Evolutionary conservation across 2,113 vertebrate genomes (phyloP).

Genomic region (Strix uralensis): DNA sequence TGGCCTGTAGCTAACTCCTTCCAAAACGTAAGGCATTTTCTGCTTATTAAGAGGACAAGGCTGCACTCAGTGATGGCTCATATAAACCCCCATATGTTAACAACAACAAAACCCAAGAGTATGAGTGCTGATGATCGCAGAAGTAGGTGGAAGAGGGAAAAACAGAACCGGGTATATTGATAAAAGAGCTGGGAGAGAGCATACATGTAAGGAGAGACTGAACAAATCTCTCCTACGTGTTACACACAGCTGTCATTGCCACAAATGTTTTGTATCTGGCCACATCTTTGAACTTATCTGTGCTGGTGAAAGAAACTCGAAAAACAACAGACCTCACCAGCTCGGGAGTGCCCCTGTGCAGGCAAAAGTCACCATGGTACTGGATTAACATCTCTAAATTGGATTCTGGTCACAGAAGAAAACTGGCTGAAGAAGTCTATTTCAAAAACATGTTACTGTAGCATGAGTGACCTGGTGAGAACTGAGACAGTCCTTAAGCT

Average conservation of each 20-base stretch:
- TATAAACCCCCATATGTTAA: neutral
- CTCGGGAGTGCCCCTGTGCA: neutral
- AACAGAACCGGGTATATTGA: neutral
- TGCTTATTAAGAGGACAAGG: neutral
- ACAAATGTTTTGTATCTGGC: neutral
- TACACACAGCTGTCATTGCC: neutral
- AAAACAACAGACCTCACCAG: neutral
- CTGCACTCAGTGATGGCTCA: neutral
- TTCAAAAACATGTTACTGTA: neutral
- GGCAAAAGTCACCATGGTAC: neutral
- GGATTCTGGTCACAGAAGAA: neutral
- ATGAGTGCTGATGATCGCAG: neutral
- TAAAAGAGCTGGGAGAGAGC: neutral
- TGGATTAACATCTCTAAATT: neutral
- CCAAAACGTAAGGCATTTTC: neutral
- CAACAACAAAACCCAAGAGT: neutral
- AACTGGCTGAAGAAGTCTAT: neutral
- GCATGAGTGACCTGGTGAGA: neutral
- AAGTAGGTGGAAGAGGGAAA: neutral
- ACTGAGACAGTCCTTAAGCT: neutral
- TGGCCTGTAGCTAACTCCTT: neutral
- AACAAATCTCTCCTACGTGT: neutral
- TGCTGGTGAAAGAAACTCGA: neutral
- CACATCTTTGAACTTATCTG: neutral
- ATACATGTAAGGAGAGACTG: neutral